Conservation (phyloP, 2,888 invertebrate genomes). For the Onchidella celtica region DNA sequence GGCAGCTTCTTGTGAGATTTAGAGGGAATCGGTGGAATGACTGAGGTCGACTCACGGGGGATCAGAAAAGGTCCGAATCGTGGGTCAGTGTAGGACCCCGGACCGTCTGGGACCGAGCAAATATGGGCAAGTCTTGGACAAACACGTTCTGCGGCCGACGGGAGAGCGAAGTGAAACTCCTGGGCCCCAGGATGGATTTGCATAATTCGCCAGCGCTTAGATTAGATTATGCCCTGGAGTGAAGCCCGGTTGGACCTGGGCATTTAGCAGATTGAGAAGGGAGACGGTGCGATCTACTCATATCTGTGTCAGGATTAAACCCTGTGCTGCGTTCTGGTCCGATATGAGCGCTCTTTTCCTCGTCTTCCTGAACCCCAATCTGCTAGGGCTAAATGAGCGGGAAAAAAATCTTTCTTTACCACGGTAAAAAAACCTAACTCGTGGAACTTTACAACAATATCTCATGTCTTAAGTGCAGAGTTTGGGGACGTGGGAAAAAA, state of each 20-base stretch:
- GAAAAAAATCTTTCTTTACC: too few relatives aligned
- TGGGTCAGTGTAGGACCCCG: slow-evolving; percentile 1
- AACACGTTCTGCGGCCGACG: slow-evolving; percentile 24
- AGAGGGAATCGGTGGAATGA: slow-evolving; percentile 22
- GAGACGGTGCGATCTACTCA: slow-evolving; percentile 1
- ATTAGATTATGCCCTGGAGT: slow-evolving; percentile 41
- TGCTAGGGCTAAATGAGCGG: too few relatives aligned
- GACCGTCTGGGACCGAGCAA: slow-evolving; percentile 29
- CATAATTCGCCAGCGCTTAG: slow-evolving; percentile 43
- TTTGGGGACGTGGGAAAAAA: too few relatives aligned
- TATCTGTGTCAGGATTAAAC: slow-evolving; percentile 26
- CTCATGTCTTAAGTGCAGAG: too few relatives aligned
- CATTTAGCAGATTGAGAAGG: slow-evolving; percentile 43
- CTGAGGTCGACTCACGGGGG: background rate
- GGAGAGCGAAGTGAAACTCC: slow-evolving; percentile 5
- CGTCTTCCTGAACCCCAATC: too few relatives aligned
- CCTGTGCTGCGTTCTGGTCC: background rate
- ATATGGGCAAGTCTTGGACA: slow-evolving; percentile 43
- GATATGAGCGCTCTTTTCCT: background rate
- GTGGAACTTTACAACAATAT: too few relatives aligned
- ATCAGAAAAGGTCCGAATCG: slow-evolving; percentile 21
- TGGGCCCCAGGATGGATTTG: slow-evolving; percentile 12
- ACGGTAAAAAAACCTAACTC: too few relatives aligned
- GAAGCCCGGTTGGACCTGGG: slow-evolving; percentile 2
- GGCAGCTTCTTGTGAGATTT: slow-evolving; percentile 26